Base-by-base conservation (phyloP, 2,113 vertebrate genomes). In the Rutilus rutilus region DNA sequence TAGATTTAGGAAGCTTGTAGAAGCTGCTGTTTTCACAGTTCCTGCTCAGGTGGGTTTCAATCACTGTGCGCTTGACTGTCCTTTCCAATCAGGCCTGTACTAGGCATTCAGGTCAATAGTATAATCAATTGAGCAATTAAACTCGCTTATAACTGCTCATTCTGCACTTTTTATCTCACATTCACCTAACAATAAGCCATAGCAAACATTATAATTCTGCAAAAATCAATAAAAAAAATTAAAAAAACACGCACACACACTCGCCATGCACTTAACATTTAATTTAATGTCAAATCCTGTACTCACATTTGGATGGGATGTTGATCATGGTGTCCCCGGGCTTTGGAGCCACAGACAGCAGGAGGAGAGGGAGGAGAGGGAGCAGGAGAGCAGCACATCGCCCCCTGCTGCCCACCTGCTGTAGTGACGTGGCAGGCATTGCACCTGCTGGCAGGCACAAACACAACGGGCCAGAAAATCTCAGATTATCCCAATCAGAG, bases 251-350 rank as follows among this genome's bases (percentile, higher is more conserved):
- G 8, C 42, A 42, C 42, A 42, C 4, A n/a, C 17, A 23, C 78
- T 54, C 39, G 47, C 65, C 57, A 80, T 23, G 80, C 42, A 64
- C 17, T 57, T 47, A 30, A 85, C 5, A 62, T n/a, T 19, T n/a
- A 21, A 54, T 81, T 50, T 15, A 82, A 59, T 64, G 39, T 12
- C 74, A 60, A 80, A 50, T 62, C 50, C 65, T 30, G 17, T 93
- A 95, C 95, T 95, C 91, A 95, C 95, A 95, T 91, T 92, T 93
- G 82, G 91, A 78, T 78, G 94, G 93, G 62, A 95, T 94, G 89
- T 93, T 90, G 88, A 95, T 94, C 88, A 90, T 93, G 91, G 94
- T 90, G 52, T 88, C 89, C 89, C 90, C 81, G 84, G 89, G 91
- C 87, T n/a, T 92, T 83, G 82, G 85, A 80, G 89, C 76, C 1